Evolutionary conservation across 2,113 vertebrate species (phyloP).

Genomic region (Notothenia coriiceps): DNA sequence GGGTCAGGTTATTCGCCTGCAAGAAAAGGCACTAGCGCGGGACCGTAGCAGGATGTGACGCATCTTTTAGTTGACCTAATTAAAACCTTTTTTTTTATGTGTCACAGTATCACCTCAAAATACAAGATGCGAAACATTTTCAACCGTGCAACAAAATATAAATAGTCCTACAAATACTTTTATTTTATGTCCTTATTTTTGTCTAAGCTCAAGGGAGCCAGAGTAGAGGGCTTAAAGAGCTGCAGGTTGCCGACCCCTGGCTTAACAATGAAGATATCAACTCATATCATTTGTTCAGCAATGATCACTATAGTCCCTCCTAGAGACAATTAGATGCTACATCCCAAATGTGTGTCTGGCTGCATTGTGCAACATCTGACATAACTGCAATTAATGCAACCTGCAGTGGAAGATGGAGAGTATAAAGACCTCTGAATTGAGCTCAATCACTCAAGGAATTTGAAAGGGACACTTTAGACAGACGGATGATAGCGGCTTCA

Average conservation of each 20-base stretch:
- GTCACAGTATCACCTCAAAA: too few species aligned
- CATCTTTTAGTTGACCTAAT: too few species aligned
- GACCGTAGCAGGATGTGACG: too few species aligned
- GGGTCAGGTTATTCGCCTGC: too few species aligned
- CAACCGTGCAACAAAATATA: too few species aligned
- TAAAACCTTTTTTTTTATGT: too few species aligned
- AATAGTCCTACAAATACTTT: too few species aligned
- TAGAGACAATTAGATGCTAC: slow-evolving; percentile 44
- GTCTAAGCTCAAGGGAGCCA: too few species aligned
- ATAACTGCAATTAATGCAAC: slow-evolving; percentile 53
- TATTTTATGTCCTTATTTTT: too few species aligned
- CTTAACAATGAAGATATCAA: slow-evolving; percentile 51
- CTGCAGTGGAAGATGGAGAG: slow-evolving; percentile 40
- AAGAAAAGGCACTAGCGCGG: too few species aligned
- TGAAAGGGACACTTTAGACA: slow-evolving; percentile 52
- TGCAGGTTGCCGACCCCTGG: background rate
- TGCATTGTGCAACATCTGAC: slow-evolving; percentile 22
- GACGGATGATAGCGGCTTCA: slow-evolving; percentile 40
- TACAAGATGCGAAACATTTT: too few species aligned
- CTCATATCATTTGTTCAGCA: slow-evolving; percentile 41
- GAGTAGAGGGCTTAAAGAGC: too few species aligned
- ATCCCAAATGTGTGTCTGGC: slow-evolving; percentile 42
- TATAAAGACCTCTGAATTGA: slow-evolving; percentile 51
- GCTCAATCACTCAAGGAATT: slow-evolving; percentile 34
- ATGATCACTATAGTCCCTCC: slow-evolving; percentile 18